phyloP scores from a whole-genome alignment of 92 coral and sea anemone species.

The Galaxea fascicularis region DNA sequence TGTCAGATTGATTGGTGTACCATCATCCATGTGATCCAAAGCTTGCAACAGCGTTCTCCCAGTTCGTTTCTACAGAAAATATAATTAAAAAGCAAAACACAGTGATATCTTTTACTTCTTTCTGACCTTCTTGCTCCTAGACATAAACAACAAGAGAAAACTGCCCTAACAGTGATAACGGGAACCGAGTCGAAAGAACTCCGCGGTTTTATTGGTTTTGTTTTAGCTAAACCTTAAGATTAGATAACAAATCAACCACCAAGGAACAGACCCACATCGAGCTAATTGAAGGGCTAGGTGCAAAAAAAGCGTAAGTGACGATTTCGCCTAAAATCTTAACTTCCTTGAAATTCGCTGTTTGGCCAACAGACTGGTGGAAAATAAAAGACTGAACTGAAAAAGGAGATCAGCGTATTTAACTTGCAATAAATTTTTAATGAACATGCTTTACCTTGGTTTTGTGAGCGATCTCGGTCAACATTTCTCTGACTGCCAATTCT shows the following conservation, averaged over 20 bases:
- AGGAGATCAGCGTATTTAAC: too few species aligned
- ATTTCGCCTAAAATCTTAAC: too few species aligned
- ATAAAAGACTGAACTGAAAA: background rate
- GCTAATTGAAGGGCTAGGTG: too few species aligned
- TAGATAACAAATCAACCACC: too few species aligned
- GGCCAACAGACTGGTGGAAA: background rate
- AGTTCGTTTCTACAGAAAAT: constrained; percentile 63
- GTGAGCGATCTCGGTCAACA: constrained; percentile 80
- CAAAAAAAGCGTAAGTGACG: too few species aligned
- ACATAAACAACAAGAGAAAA: background rate
- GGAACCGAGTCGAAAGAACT: too few species aligned
- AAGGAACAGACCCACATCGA: too few species aligned
- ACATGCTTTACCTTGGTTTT: constrained; percentile 67
- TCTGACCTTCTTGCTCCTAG: background rate
- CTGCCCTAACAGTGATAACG: too few species aligned
- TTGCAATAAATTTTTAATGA: background rate
- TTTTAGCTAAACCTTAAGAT: too few species aligned
- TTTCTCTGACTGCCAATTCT: constrained; percentile 93
- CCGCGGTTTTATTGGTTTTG: too few species aligned
- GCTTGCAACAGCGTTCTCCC: constrained; percentile 79
- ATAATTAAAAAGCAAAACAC: background rate
- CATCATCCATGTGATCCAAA: constrained; percentile 91
- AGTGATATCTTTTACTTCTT: background rate
- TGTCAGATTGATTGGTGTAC: constrained; percentile 80
- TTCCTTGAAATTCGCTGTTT: too few species aligned